phyloP scores from a whole-genome alignment of 2,797 vertebrate genomes.

The Artibeus jamaicensis region DNA sequence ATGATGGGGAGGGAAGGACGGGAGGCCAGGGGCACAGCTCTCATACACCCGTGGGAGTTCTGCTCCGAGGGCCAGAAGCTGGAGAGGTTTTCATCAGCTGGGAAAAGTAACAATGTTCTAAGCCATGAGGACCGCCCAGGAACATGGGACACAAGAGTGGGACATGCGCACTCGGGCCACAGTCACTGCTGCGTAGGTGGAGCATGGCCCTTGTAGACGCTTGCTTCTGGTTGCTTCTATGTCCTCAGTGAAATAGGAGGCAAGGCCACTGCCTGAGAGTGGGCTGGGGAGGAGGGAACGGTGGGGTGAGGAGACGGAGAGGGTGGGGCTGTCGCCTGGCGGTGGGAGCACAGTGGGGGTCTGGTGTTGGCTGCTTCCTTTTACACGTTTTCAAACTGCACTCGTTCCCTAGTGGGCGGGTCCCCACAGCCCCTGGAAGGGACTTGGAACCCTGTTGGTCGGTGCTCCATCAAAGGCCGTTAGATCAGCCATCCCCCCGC shows the following conservation, averaged over 20 bases:
- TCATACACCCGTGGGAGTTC: not conserved
- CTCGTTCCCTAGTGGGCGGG: not conserved
- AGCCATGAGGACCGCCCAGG: fast-evolving
- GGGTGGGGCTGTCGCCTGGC: fast-evolving
- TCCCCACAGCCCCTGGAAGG: too few species aligned
- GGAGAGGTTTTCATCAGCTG: not conserved
- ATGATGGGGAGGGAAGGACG: not conserved
- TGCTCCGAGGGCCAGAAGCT: not conserved
- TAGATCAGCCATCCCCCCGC: not conserved
- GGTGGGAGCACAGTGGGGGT: fast-evolving
- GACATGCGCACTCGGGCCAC: not conserved
- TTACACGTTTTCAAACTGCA: not conserved
- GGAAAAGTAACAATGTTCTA: fast-evolving
- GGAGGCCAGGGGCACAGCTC: not conserved
- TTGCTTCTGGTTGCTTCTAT: not conserved
- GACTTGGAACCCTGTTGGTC: too few species aligned
- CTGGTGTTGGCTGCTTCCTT: not conserved
- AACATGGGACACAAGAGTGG: fast-evolving
- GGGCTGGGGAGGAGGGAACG: fast-evolving
- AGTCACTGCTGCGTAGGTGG: fast-evolving
- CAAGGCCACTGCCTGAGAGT: not conserved
- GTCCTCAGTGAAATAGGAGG: not conserved
- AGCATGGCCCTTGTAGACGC: fast-evolving
- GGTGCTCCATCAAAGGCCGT: not conserved
- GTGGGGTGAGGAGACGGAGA: not conserved